Evolutionary conservation across 2,888 invertebrate genomes (phyloP), one percentile per base, ranked within the genome.

Genomic region (Pocota personata): DNA sequence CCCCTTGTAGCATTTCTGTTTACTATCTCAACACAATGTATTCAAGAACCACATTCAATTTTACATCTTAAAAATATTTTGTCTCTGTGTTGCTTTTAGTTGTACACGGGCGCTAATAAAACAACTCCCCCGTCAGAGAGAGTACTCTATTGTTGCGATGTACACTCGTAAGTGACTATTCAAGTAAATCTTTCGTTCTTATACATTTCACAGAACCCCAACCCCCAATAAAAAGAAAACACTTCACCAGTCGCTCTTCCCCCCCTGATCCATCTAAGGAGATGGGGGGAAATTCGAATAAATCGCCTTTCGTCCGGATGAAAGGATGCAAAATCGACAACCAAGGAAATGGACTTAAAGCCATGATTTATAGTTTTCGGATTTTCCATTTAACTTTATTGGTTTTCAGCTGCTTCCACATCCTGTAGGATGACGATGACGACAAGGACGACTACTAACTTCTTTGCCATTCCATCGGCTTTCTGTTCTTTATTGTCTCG

Each of bases 371-470:
- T 87, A 87, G 87, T 78, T 87, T 87, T 87, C 77, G 87, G 87
- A 87, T 87, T 87, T 87, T 87, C 87, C 82, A 87, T 87, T 87
- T 87, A 87, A 87, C 87, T 87, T 87, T 87, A 87, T 87, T 82
- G 82, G 82, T 87, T 87, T 87, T 87, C 76, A 67, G 71, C 86
- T 82, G 71, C 24, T 82, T 66, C 72, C 40, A 75, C 77, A 76
- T 72, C 69, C 69, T 76, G 30, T 50, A 52, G 57, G 35, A 67
- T 27, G 24, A 60, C 48, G 19, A 78, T 37, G 62, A 73, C 52
- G 52, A 67, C 60, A 55, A 64, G 69, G 46, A 52, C 43, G 50
- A 60, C 60, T 48, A 48, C 48, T 10, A 64, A 21, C 52, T 43
- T 35, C 64, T 55, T 64, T 16, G 16, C 64, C 52, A 46, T 55